phyloP scores from a whole-genome alignment of 1,140 invertebrate genomes.

The Sipha flava region DNA sequence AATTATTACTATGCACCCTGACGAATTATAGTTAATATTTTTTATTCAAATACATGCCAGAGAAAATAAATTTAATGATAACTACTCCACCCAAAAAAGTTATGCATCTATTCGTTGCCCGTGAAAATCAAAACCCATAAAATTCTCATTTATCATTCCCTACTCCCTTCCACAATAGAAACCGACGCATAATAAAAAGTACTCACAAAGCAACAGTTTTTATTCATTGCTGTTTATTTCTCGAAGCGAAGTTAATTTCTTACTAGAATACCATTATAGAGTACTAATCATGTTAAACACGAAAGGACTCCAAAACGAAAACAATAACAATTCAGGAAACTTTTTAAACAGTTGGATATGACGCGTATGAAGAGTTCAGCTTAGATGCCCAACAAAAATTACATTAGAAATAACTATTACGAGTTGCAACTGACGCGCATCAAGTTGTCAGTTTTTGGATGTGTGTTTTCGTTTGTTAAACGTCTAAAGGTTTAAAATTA shows the following conservation, averaged over 20 bases:
- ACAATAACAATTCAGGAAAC: not conserved
- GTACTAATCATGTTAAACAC: not conserved
- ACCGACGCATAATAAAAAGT: not conserved
- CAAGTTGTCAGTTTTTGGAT: not conserved
- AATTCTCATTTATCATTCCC: not conserved
- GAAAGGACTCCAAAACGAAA: not conserved
- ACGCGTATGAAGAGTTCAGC: not conserved
- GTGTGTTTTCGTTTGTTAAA: not conserved
- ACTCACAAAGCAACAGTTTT: not conserved
- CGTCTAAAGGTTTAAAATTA: constrained; percentile 8
- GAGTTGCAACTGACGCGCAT: not conserved
- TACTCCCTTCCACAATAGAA: not conserved
- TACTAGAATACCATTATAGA: not conserved
- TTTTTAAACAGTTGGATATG: not conserved
- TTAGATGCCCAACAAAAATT: not conserved
- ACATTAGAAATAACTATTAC: no score
- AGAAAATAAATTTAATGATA: not conserved
- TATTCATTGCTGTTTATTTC: not conserved
- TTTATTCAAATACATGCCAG: not conserved
- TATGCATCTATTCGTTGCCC: not conserved
- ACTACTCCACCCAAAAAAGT: not conserved
- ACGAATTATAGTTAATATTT: not conserved
- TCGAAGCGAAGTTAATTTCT: not conserved
- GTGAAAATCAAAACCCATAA: not conserved
- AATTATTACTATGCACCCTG: not conserved